Evolutionary conservation across 2,113 vertebrate genomes (phyloP).

Genomic region (Empidonax alnorum): DNA sequence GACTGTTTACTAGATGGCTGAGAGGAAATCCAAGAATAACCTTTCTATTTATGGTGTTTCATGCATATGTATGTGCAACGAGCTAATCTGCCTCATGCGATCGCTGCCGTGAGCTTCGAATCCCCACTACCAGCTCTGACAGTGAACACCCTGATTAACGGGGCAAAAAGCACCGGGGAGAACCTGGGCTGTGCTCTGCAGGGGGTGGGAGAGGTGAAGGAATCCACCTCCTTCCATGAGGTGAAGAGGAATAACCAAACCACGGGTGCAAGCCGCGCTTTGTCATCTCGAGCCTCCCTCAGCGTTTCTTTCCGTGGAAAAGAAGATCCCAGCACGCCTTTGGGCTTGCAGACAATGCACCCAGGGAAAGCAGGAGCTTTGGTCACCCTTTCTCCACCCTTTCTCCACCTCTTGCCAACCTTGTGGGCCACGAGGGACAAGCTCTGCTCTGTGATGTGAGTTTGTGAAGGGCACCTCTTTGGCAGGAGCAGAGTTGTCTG

Average conservation of each 20-base stretch:
- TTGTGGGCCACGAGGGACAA: not conserved
- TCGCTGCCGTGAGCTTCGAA: not conserved
- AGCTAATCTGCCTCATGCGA: conserved; percentile 39
- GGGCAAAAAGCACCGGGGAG: not conserved
- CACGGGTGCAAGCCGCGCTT: too few relatives aligned
- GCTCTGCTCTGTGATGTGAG: not conserved
- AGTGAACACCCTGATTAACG: not conserved
- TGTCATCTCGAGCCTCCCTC: not conserved
- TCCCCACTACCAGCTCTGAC: not conserved
- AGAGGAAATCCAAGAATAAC: conserved; percentile 67
- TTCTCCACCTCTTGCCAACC: not conserved
- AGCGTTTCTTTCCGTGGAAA: not conserved
- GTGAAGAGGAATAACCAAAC: not conserved
- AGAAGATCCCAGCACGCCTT: not conserved
- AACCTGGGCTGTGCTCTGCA: not conserved
- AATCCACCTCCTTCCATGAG: not conserved
- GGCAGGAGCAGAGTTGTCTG: not conserved
- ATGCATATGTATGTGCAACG: conserved; percentile 64
- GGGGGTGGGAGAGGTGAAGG: not conserved
- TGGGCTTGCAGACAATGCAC: not conserved
- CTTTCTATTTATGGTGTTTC: conserved; percentile 62
- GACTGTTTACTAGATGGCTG: conserved; percentile 63
- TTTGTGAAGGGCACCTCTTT: not conserved
- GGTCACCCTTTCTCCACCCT: not conserved
- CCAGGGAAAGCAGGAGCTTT: not conserved